phyloP scores from a whole-genome alignment of 2,888 invertebrate genomes.

The Trachelus tabidus region DNA sequence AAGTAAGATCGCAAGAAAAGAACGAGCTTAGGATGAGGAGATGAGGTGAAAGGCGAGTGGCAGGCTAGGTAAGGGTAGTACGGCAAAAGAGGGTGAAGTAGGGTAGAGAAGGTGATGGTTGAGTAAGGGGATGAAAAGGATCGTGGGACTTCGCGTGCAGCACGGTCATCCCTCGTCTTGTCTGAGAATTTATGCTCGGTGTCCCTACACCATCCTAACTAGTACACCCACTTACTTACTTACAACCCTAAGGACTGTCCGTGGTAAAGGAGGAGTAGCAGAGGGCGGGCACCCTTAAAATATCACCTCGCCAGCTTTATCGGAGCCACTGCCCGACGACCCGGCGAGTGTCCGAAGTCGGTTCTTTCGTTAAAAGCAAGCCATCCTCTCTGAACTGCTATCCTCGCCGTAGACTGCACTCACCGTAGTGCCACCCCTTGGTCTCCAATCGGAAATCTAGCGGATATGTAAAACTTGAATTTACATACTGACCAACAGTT shows the following conservation, averaged over 20 bases:
- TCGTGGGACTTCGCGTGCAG: constrained; percentile 59
- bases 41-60: not conserved
- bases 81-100: not conserved
- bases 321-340: constrained; percentile 28
- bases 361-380: constrained; percentile 8
- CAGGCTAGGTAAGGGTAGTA: not conserved
- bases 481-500: constrained; percentile 48
- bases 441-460: constrained; percentile 32
- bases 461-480: constrained; percentile 39
- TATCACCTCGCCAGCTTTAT: constrained; percentile 56
- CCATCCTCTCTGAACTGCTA: not conserved
- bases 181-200: constrained; percentile 63
- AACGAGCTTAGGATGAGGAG: not conserved
- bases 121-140: constrained; percentile 36
- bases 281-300: constrained; percentile 56
- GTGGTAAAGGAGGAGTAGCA: not conserved
- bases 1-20: not conserved
- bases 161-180: constrained; percentile 62
- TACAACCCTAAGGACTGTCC: constrained; percentile 41
- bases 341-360: constrained; percentile 18
- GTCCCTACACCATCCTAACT: constrained; percentile 63
- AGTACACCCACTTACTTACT: constrained; percentile 64
- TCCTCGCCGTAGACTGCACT: not conserved
- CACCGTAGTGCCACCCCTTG: constrained; percentile 13
- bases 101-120: constrained; percentile 5